phyloP scores from a whole-genome alignment of 1,140 invertebrate genomes.

The Panulirus ornatus region DNA sequence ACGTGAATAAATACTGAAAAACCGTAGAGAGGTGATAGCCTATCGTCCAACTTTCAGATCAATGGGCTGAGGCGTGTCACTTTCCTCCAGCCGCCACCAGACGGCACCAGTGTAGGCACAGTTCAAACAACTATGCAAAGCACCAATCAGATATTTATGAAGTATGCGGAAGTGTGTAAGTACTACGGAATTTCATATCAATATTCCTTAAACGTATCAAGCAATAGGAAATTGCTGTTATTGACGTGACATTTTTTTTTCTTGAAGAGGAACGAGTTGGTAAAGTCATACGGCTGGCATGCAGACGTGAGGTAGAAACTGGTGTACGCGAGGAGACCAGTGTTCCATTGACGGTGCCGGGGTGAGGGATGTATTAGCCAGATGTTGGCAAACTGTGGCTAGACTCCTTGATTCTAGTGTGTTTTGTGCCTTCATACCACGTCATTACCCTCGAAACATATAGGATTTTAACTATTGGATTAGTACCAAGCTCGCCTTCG shows the following conservation, averaged over 20 bases:
- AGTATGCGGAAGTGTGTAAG: not conserved
- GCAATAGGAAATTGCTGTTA: not conserved
- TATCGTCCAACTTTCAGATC: conserved; percentile 46
- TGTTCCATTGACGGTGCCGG: conserved; percentile 38
- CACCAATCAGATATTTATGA: not conserved
- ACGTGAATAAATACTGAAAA: not conserved
- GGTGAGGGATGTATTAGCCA: conserved; percentile 8
- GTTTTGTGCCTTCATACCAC: conserved; percentile 27
- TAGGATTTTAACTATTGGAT: conserved; percentile 26
- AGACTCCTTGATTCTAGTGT: conserved; percentile 10
- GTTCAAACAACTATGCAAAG: not conserved
- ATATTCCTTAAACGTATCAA: not conserved
- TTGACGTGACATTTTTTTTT: not conserved
- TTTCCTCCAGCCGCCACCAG: conserved; percentile 27
- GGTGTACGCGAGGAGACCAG: conserved; percentile 24
- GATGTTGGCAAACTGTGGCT: conserved; percentile 4
- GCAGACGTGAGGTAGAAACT: not conserved
- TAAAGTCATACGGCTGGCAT: conserved; percentile 1
- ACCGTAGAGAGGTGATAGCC: not conserved
- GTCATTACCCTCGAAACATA: not conserved
- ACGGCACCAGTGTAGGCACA: not conserved
- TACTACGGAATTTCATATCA: not conserved
- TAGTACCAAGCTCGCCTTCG: not conserved
- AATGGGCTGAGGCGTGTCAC: conserved; percentile 40
- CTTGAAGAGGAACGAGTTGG: not conserved